A percentile compares a stretch with the other conserved stretches of the same genome.
Conservation (phyloP, 1,140 invertebrate genomes). For the Chironomus tepperi region DNA sequence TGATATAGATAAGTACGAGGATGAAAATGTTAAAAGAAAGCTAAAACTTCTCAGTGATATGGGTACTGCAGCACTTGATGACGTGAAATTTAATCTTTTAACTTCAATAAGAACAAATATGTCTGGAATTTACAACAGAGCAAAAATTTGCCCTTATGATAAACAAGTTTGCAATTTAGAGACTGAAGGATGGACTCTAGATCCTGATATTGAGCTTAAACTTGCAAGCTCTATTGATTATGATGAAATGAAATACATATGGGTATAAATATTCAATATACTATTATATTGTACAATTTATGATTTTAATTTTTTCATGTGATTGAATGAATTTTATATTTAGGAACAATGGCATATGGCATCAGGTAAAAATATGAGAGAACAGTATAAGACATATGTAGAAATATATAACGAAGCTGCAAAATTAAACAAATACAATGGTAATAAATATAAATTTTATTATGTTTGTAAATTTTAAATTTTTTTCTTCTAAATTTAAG, state of each 20-base stretch:
- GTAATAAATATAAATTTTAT: slow-evolving; percentile 46
- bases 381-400: slow-evolving; percentile 62
- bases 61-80: slow-evolving; percentile 31
- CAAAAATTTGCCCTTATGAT: slow-evolving; percentile 57
- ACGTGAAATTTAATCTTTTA: slow-evolving; percentile 30
- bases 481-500: slow-evolving; percentile 24
- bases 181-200: slow-evolving; percentile 60
- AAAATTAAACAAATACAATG: slow-evolving; percentile 49
- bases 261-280: slow-evolving; percentile 40
- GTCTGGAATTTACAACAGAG: not conserved
- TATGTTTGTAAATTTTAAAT: not conserved
- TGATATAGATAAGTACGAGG: not conserved
- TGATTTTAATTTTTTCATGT: no score
- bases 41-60: slow-evolving; percentile 31
- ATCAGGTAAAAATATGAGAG: slow-evolving; percentile 59
- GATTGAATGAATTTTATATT: not conserved
- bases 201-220: slow-evolving; percentile 66
- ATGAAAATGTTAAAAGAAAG: slow-evolving; percentile 33
- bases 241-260: slow-evolving; percentile 60
- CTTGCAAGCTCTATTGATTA: slow-evolving; percentile 58
- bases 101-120: not conserved
- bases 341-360: slow-evolving; percentile 58
- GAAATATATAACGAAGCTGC: slow-evolving; percentile 70
- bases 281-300: no score
- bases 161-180: slow-evolving; percentile 40